Base-by-base conservation (phyloP, 2,797 vertebrate species). In the Chelmon rostratus region DNA sequence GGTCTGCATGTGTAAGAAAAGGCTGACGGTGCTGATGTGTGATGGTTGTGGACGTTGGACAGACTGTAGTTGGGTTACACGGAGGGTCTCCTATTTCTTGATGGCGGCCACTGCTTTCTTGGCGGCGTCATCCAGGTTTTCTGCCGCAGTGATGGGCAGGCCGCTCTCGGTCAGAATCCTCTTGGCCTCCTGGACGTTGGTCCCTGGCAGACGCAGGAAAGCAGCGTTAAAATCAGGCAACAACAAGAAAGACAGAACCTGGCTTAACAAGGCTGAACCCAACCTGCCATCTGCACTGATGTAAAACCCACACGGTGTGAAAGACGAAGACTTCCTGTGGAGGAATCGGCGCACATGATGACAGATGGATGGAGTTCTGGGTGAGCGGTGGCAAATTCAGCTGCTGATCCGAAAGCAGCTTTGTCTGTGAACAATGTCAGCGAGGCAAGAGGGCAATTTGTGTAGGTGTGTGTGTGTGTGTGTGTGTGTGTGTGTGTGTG, bases 141-240 rank as follows among this genome's bases (percentile, higher is more conserved):
- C 93, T 6, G 98, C 98, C 0, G 98, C 84, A 0, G 92, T 97
- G 92, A 99, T 99, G 79, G 97, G 97, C 62, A 99, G 96, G 0
- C 98, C 97, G 0, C 98, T 99, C 85, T 97, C 97, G 0, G 15
- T 93, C 86, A 99, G 95, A 25, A 99, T 99, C 31, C 92, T 95
- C 89, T 97, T 97, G 42, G 98, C 98, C 91, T 99, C 98, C 0
- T 96, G 92, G 56, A 99, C 98, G 12, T 99, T 99, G 70, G 98
- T 99, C 50, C 98, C 98, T 99, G 40, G 70, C 52, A 80, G 40
- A 83, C 13, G 75, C 10, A 18, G 8, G 25, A n/a, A 53, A 65
- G 62, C 21, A 16, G 8, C 0, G 46, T 88, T 64, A 87, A 11
- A 70, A 54, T n/a, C n/a, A 54, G 19, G 50, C 1, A n/a, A 23